phyloP scores from a whole-genome alignment of 2,888 invertebrate genomes.

The Zele albiditarsus region DNA sequence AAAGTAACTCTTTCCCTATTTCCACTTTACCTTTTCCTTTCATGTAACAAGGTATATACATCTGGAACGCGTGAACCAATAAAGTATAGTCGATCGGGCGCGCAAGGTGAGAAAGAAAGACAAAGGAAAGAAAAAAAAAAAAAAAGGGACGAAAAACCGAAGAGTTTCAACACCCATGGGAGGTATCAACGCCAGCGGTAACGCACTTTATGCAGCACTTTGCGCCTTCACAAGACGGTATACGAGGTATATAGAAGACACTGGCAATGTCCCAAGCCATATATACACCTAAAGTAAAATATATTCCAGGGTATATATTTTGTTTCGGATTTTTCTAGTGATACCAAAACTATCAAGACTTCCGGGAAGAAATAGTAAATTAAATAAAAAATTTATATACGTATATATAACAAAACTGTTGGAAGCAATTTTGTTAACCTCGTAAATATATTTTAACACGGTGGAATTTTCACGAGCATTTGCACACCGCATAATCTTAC shows the following conservation, averaged over 20 bases:
- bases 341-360: not conserved
- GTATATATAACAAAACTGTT: not conserved
- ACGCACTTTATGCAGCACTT: conserved; percentile 42
- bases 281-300: conserved; percentile 4
- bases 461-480: conserved; percentile 19
- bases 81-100: conserved; percentile 31
- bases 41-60: not conserved
- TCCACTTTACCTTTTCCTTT: not conserved
- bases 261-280: conserved; percentile 13
- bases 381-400: not conserved
- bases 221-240: conserved; percentile 8
- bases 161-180: conserved; percentile 21
- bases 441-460: not conserved
- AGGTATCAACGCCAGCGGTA: conserved; percentile 34
- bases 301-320: conserved; percentile 18
- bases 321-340: conserved; percentile 4
- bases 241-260: conserved; percentile 1
- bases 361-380: not conserved
- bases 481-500: not conserved
- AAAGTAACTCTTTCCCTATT: no score
- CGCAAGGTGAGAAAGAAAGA: conserved; percentile 1
- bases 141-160: not conserved
- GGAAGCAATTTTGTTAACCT: not conserved
- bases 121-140: not conserved
- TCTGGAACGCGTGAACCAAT: conserved; percentile 24